phyloP scores from a whole-genome alignment of 1,140 invertebrate species.

The Brachionus asplanchnoidis region DNA sequence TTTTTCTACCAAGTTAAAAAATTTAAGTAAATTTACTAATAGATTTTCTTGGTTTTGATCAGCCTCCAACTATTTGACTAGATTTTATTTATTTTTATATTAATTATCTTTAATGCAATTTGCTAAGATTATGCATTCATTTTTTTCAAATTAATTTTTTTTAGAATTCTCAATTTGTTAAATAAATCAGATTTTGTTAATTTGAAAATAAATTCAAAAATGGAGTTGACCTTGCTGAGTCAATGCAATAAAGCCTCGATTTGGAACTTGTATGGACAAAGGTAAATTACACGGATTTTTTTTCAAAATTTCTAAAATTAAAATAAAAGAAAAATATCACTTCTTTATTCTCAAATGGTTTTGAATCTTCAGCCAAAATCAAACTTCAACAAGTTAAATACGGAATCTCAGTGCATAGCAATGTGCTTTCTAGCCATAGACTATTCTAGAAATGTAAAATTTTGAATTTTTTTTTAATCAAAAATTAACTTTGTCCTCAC shows the following conservation, averaged over 20 bases:
- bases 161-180: conserved; percentile 28
- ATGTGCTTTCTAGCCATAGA: conserved; percentile 24
- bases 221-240: conserved; percentile 24
- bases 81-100: too few relatives aligned
- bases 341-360: conserved; percentile 30
- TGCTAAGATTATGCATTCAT: too few relatives aligned
- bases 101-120: too few relatives aligned
- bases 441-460: background rate
- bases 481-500: background rate
- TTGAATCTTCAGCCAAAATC: conserved; percentile 13
- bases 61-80: too few relatives aligned
- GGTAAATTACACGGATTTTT: background rate
- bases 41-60: too few relatives aligned
- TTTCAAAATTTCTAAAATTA: background rate
- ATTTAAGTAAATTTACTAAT: too few relatives aligned
- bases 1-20: too few relatives aligned
- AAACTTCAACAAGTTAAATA: conserved; percentile 4
- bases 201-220: conserved; percentile 41
- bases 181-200: conserved; percentile 39
- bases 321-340: conserved; percentile 5
- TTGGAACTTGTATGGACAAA: conserved; percentile 37
- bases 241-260: conserved; percentile 32
- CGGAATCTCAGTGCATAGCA: conserved; percentile 37
- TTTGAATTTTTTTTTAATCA: background rate
- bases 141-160: background rate